phyloP scores from a whole-genome alignment of 2,888 invertebrate species.

The Calliscelio sp. region DNA sequence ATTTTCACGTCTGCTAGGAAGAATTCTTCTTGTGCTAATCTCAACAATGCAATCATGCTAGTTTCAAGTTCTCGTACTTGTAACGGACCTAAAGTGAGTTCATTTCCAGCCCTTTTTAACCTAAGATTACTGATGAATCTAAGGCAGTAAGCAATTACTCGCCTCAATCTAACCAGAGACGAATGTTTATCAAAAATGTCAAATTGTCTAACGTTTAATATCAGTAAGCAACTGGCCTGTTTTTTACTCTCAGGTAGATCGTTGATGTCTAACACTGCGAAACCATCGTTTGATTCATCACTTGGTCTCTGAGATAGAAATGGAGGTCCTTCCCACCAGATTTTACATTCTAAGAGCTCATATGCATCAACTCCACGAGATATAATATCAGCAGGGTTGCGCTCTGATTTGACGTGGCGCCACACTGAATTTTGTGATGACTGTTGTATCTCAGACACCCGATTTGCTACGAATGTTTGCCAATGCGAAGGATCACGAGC shows the following conservation, averaged over 20 bases:
- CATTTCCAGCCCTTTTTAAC: neutral
- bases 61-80: neutral
- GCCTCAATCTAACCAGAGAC: neutral
- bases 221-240: neutral
- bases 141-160: neutral
- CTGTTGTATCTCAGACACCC: slow-evolving; percentile 17
- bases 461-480: slow-evolving; percentile 56
- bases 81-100: neutral
- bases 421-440: neutral
- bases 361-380: neutral
- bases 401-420: neutral
- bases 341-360: neutral
- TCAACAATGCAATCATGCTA: neutral
- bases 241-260: slow-evolving; percentile 5
- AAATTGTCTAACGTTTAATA: neutral
- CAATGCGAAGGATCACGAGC: slow-evolving; percentile 7
- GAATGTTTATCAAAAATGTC: slow-evolving; percentile 19
- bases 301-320: too few relatives aligned
- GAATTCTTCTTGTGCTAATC: neutral
- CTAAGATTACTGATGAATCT: slow-evolving; percentile 5
- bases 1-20: slow-evolving; percentile 15
- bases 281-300: neutral
- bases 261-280: neutral
- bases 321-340: slow-evolving; percentile 20
- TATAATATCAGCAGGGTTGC: slow-evolving; percentile 7